A percentile compares a stretch with the other conserved stretches of the same genome.
Conservation (phyloP, 35 echinoderm and acorn worm genomes). For the Apostichopus japonicus region DNA sequence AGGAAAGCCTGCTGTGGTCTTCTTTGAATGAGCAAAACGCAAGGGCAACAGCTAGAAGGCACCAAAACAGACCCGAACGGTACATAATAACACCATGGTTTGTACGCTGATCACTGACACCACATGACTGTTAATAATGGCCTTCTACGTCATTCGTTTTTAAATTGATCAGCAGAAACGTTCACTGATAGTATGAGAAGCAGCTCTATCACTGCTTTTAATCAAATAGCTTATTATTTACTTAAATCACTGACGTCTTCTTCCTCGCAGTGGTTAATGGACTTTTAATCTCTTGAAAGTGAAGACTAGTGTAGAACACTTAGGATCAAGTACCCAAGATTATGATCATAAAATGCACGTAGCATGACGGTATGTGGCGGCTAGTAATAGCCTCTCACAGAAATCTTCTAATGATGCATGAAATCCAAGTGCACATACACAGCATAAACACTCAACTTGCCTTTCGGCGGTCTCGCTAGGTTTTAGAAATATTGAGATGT, state of each 20-base stretch:
- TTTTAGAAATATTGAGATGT: no score
- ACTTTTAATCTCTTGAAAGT: neutral
- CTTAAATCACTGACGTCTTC: neutral
- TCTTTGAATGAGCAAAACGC: neutral
- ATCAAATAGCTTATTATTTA: constrained; percentile 1
- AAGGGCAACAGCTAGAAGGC: neutral
- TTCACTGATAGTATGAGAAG: neutral
- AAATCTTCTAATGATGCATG: no score
- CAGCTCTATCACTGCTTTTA: neutral
- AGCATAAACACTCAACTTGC: no score
- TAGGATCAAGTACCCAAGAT: no score
- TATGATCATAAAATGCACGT: no score
- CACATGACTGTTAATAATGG: neutral
- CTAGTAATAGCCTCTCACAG: no score
- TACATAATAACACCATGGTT: no score
- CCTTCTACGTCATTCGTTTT: neutral
- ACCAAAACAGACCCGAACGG: neutral
- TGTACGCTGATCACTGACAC: no score
- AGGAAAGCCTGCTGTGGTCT: neutral
- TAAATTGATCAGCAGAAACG: neutral
- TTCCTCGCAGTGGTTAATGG: neutral
- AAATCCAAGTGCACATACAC: no score
- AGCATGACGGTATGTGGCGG: no score
- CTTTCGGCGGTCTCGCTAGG: no score
- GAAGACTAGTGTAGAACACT: neutral